Percentiles rank a stretch among this genome's conserved stretches.
Conservation (phyloP, 2,888 invertebrate genomes). For the Dugesia japonica region DNA sequence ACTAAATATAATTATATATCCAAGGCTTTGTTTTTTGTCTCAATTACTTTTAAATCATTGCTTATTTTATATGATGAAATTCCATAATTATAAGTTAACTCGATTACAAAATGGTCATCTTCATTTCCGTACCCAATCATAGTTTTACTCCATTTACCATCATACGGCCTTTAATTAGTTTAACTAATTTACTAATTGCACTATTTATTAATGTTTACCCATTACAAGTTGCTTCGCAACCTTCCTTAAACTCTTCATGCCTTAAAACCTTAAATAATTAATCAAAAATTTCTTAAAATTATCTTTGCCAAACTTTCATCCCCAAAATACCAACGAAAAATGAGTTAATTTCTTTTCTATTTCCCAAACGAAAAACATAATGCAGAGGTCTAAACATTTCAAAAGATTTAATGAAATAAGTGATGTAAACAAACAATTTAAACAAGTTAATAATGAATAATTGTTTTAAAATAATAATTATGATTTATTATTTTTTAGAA, state of each 20-base stretch:
- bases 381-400: slow-evolving; percentile 59
- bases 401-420: slow-evolving; percentile 43
- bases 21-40: no score
- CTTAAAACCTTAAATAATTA: slow-evolving; percentile 59
- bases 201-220: slow-evolving; percentile 62
- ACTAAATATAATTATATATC: no score
- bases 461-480: background rate
- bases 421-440: background rate
- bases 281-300: slow-evolving; percentile 27
- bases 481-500: no score
- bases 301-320: slow-evolving; percentile 65
- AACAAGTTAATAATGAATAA: background rate
- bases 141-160: slow-evolving; percentile 93
- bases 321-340: slow-evolving; percentile 78
- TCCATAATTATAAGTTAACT: slow-evolving; percentile 91
- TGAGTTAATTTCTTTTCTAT: slow-evolving; percentile 65
- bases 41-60: slow-evolving; percentile 65
- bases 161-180: slow-evolving; percentile 63
- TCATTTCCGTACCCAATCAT: slow-evolving; percentile 96
- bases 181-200: no score
- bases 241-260: slow-evolving; percentile 89
- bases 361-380: slow-evolving; percentile 85
- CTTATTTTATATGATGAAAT: slow-evolving; percentile 69
- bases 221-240: slow-evolving; percentile 89
- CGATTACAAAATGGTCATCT: slow-evolving; percentile 78